A percentile compares a stretch with the other conserved stretches of the same genome.
Evolutionary conservation across 2,888 invertebrate species (phyloP).

Genomic region (Ectemnius lituratus): DNA sequence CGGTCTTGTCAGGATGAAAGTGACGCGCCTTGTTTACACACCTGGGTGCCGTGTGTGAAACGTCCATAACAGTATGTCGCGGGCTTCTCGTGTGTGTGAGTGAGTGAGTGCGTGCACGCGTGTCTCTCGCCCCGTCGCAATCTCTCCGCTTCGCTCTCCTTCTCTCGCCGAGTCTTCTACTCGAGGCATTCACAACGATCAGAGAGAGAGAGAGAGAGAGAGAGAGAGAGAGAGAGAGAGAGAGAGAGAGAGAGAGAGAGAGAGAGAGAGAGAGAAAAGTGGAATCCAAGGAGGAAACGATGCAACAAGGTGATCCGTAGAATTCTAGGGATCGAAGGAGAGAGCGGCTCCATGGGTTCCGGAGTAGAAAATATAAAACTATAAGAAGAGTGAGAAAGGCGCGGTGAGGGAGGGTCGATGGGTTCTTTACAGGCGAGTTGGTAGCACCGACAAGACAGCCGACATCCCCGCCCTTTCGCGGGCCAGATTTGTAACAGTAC

Average conservation of each 20-base stretch:
- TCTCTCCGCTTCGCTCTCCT: slow-evolving; percentile 11
- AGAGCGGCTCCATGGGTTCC: slow-evolving; percentile 50
- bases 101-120: slow-evolving; percentile 19
- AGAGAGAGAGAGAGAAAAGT: slow-evolving; percentile 8
- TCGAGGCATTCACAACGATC: not conserved
- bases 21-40: slow-evolving; percentile 68
- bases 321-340: slow-evolving; percentile 48
- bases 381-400: slow-evolving; percentile 57
- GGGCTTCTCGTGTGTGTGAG: slow-evolving; percentile 26
- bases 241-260: slow-evolving; percentile 18
- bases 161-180: slow-evolving; percentile 23
- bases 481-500: slow-evolving; percentile 66
- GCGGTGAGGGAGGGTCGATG: slow-evolving; percentile 60
- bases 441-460: slow-evolving; percentile 75
- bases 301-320: slow-evolving; percentile 60
- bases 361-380: slow-evolving; percentile 66
- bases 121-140: slow-evolving; percentile 14
- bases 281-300: not conserved
- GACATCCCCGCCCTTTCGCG: slow-evolving; percentile 71
- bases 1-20: slow-evolving; percentile 54
- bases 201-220: slow-evolving; percentile 9
- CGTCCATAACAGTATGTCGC: slow-evolving; percentile 42
- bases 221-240: slow-evolving; percentile 18
- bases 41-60: slow-evolving; percentile 61
- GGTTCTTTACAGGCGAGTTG: slow-evolving; percentile 71